Evolutionary conservation across 2,113 vertebrate genomes (phyloP).

Genomic region (Oncorhynchus kisutch): DNA sequence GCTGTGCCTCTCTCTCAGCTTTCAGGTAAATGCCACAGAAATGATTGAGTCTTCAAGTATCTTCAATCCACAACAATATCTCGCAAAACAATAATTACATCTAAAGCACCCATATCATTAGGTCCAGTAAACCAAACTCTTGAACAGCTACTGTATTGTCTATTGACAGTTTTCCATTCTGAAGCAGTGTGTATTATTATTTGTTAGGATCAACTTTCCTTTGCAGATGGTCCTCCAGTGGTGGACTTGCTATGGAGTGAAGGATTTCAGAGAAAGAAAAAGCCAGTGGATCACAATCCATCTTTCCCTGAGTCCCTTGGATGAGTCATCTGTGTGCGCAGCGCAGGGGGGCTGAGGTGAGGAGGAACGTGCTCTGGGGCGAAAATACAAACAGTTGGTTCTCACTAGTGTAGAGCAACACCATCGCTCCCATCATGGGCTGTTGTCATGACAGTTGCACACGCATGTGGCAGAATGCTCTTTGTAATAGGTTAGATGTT

Average conservation of each 20-base stretch:
- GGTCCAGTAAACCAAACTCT: too few relatives aligned
- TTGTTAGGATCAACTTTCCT: too few relatives aligned
- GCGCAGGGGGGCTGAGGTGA: conserved; percentile 19
- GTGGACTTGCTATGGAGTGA: neutral
- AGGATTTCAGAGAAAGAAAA: conserved; percentile 1
- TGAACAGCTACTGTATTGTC: too few relatives aligned
- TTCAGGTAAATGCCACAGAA: conserved; percentile 7
- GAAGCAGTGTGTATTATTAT: too few relatives aligned
- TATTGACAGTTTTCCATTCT: too few relatives aligned
- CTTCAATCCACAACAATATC: neutral
- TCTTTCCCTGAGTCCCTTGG: conserved; percentile 1
- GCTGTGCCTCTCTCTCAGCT: conserved; percentile 40
- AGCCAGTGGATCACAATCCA: neutral
- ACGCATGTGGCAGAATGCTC: neutral
- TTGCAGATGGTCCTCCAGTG: neutral
- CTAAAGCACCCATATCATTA: too few relatives aligned
- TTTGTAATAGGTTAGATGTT: conserved; percentile 10
- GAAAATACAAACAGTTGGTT: conserved; percentile 43
- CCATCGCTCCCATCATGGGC: conserved; percentile 1
- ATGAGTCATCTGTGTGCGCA: conserved; percentile 39
- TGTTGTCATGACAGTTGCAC: conserved; percentile 38
- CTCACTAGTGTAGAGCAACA: conserved; percentile 7
- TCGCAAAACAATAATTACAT: neutral
- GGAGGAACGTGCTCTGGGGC: conserved; percentile 15
- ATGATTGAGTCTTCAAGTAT: neutral